Evolutionary conservation across 2,113 vertebrate species (phyloP).

Genomic region (Brienomyrus brachyistius): DNA sequence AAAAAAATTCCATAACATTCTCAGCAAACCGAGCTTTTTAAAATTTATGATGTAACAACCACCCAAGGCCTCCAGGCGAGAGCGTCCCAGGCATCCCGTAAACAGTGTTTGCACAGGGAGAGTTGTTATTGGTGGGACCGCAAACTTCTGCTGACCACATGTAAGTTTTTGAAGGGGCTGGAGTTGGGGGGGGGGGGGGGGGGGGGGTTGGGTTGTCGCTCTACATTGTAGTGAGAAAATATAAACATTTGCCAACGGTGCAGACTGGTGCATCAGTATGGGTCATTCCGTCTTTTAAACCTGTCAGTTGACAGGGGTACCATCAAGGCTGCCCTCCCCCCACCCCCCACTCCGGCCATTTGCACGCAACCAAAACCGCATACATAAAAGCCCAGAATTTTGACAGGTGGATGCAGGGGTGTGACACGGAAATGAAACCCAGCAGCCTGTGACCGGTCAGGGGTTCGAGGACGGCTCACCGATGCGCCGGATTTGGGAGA

Average conservation of each 20-base stretch:
- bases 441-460: not conserved
- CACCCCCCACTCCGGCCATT: not conserved
- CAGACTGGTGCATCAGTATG: not conserved
- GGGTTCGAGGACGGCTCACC: not conserved
- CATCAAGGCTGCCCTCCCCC: no score
- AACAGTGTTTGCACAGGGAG: constrained; percentile 52
- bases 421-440: not conserved
- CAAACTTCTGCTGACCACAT: constrained; percentile 62
- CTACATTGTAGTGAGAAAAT: constrained; percentile 24
- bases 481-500: not conserved
- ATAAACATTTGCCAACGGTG: constrained; percentile 27
- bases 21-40: not conserved
- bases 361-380: not conserved
- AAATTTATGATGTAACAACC: constrained; percentile 17
- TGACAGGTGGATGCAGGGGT: not conserved
- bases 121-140: constrained; percentile 61
- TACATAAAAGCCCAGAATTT: not conserved
- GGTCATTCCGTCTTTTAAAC: not conserved
- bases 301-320: not conserved
- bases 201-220: constrained; percentile 15
- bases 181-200: not conserved
- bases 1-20: not conserved
- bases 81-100: constrained; percentile 55
- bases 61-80: not conserved
- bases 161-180: constrained; percentile 45